A percentile compares a stretch with the other conserved stretches of the same genome.
Conservation (phyloP, 2,888 invertebrate species). For the Zelleria hepariella region DNA sequence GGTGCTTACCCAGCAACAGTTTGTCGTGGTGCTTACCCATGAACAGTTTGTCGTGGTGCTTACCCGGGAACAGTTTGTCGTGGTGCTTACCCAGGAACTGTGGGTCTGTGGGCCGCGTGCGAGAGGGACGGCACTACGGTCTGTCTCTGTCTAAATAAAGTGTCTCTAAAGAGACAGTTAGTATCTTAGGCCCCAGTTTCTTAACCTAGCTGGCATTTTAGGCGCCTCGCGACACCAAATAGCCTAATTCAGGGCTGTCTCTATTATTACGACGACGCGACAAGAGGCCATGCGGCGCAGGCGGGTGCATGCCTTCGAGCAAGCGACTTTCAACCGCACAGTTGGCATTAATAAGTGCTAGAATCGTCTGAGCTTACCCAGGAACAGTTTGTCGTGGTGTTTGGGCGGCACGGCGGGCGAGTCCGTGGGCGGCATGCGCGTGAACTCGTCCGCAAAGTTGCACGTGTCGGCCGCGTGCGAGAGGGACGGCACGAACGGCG, state of each 20-base stretch:
- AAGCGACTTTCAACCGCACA: no score
- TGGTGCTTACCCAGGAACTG: constrained; percentile 99
- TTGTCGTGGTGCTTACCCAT: no score
- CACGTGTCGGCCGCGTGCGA: constrained; percentile 91
- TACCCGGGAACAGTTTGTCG: constrained; percentile 89
- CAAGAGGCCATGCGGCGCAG: no score
- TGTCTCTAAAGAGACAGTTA: no score
- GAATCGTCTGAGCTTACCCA: constrained; percentile 61
- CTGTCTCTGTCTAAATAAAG: no score
- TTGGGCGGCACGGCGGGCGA: constrained; percentile 92
- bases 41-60: no score
- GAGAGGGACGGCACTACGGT: constrained; percentile 88
- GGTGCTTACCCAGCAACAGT: no score
- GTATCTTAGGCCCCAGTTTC: no score
- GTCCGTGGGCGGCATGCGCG: constrained; percentile 90
- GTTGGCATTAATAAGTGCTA: not conserved
- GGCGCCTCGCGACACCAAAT: no score
- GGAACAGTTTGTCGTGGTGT: constrained; percentile 88
- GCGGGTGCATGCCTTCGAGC: not conserved
- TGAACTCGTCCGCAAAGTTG: constrained; percentile 98
- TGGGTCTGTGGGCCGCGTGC: constrained; percentile 92
- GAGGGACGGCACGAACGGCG: constrained; percentile 93
- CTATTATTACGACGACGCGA: no score
- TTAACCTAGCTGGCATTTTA: no score
- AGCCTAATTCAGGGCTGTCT: no score